These are phyloP conservation scores for Peromyscus polionotus DNA, from an alignment of 2,113 vertebrate genomes.

Conservation along the genomic window DNA sequence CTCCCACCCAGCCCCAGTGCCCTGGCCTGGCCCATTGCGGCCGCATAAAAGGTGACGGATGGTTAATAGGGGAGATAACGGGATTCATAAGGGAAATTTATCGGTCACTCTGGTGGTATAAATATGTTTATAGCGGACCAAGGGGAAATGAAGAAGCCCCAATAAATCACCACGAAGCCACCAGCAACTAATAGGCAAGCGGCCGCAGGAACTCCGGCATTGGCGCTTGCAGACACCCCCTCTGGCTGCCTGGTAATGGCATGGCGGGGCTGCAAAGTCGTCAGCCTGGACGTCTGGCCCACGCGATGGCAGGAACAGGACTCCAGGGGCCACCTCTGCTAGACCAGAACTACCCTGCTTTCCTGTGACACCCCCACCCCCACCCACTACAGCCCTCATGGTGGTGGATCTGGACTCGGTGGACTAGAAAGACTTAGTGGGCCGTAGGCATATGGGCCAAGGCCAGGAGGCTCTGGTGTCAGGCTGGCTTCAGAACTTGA, in stretches of 20 bases:
- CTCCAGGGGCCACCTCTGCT: constrained; percentile 52
- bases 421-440: not conserved
- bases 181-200: constrained; percentile 89
- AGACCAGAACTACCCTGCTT: not conserved
- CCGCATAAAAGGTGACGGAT: constrained; percentile 91
- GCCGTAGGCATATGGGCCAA: not conserved
- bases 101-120: constrained; percentile 91
- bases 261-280: constrained; percentile 40
- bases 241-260: constrained; percentile 86
- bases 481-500: constrained; percentile 3
- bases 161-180: constrained; percentile 91
- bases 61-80: constrained; percentile 90
- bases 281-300: constrained; percentile 7
- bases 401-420: not conserved
- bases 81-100: constrained; percentile 93
- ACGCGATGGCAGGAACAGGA: constrained; percentile 49
- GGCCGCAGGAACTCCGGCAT: constrained; percentile 87
- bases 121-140: constrained; percentile 91
- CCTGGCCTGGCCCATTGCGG: constrained; percentile 80
- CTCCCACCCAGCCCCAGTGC: constrained; percentile 77
- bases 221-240: constrained; percentile 89
- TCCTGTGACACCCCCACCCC: not conserved
- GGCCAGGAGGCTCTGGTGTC: not conserved
- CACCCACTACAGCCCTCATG: not conserved
- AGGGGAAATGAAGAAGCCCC: constrained; percentile 92